phyloP scores from a whole-genome alignment of 2,113 vertebrate species.

The Tympanuchus pallidicinctus region DNA sequence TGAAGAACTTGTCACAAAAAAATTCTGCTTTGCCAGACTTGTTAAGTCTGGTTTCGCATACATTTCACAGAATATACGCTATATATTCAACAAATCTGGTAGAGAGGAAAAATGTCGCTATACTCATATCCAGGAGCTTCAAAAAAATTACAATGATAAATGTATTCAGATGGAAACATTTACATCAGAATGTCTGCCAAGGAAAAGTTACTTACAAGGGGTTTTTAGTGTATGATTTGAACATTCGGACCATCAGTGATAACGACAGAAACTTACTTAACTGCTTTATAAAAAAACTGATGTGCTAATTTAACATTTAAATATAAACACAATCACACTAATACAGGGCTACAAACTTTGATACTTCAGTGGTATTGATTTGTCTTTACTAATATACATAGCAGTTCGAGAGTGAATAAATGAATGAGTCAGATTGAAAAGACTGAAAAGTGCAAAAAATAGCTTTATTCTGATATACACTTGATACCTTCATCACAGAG shows the following conservation, averaged over 20 bases:
- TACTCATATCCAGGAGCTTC: neutral
- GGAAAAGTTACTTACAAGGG: neutral
- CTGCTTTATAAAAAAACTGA: neutral
- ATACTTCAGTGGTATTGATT: neutral
- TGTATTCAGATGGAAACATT: neutral
- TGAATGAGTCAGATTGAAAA: too few relatives aligned
- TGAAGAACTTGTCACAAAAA: neutral
- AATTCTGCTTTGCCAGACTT: slow-evolving; percentile 22
- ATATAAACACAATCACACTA: neutral
- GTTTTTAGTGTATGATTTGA: neutral
- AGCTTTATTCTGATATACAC: neutral
- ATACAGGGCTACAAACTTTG: neutral
- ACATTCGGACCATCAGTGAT: neutral
- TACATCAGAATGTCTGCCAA: neutral
- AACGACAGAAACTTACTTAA: neutral
- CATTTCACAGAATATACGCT: neutral
- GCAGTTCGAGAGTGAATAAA: neutral
- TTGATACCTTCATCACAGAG: neutral
- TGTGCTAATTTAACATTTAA: neutral
- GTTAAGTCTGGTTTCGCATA: slow-evolving; percentile 9
- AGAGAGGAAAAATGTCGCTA: neutral
- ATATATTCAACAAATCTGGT: neutral
- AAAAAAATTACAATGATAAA: neutral
- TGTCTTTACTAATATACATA: neutral
- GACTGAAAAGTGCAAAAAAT: neutral